A percentile compares a stretch with the other conserved stretches of the same genome.
phyloP scores from a whole-genome alignment of 2,113 vertebrate genomes.

The Maccullochella peelii region DNA sequence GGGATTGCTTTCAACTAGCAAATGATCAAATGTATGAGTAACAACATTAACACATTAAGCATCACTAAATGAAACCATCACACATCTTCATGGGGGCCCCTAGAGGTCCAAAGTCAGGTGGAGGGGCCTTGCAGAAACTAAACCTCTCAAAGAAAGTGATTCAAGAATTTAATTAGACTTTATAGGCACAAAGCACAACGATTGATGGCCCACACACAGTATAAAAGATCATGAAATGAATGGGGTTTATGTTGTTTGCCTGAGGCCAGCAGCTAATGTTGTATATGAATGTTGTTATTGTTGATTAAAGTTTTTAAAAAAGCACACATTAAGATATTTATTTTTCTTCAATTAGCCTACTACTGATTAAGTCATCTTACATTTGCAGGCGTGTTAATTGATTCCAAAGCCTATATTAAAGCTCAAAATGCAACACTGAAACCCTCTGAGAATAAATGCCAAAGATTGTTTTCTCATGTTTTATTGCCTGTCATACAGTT shows the following conservation, averaged over 20 bases:
- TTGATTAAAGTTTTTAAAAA: conserved; percentile 7
- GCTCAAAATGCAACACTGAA: not conserved
- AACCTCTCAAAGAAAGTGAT: not conserved
- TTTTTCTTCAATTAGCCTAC: not conserved
- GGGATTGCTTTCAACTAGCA: not conserved
- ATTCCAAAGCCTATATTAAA: not conserved
- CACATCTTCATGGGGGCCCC: not conserved
- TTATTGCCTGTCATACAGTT: conserved; percentile 17
- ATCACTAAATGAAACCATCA: not conserved
- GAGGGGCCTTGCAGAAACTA: not conserved
- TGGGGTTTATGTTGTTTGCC: not conserved
- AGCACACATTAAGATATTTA: not conserved
- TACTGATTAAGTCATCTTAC: not conserved
- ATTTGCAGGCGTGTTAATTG: not conserved
- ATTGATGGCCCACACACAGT: not conserved
- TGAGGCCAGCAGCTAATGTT: conserved; percentile 17
- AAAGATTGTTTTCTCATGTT: not conserved
- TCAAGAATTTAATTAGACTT: not conserved
- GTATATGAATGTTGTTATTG: conserved; percentile 13
- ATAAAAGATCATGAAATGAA: conserved; percentile 7
- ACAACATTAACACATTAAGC: not conserved
- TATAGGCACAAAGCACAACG: not conserved
- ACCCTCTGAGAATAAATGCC: not conserved
- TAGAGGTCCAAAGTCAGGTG: not conserved
- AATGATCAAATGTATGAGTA: no score